Evolutionary conservation across 1,140 invertebrate genomes (phyloP), one percentile per base, ranked within the genome.

Genomic region (Nymphalis io): DNA sequence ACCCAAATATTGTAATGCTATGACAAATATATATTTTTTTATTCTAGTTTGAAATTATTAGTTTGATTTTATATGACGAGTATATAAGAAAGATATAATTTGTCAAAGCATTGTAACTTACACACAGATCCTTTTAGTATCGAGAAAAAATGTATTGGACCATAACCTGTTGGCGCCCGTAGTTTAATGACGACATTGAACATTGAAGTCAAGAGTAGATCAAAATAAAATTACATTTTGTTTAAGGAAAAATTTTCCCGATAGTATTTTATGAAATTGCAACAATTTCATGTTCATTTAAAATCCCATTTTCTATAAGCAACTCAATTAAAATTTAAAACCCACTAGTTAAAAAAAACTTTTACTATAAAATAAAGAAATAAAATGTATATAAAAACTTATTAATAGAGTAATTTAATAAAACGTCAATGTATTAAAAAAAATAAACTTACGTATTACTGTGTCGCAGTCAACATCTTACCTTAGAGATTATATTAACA

Each of bases 41-140:
- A 23, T 55, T 55, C 23, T 27, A n/a, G n/a, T 51, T 16, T 6
- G 15, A 0, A 20, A 16, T 23, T 13, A 53, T 21, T 44, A 2
- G 20, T 21, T 53, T 21, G 0, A 23, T 53, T 53, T 21, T 27
- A 27, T 13, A 21, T 20, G 5, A 51, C 1, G 21, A 11, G 2
- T 23, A 2, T 3, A 55, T 15, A 20, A 55, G 27, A 55, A 55
- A 55, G 38, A 44, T 61, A 44, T 40, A 11, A 61, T 69, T 79
- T 78, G 71, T 80, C 73, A 75, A 70, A 75, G 73, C 77, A 79
- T 51, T 72, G 16, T 55, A 75, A 84, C 80, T 82, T 82, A 84
- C 79, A 51, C 46, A 20, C 16, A 76, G 62, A 16, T 62, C 39
- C 59, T 38, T 44, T 40, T 12, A 48, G n/a, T 48, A 48, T n/a